Evolutionary conservation across 2,113 vertebrate species (phyloP), one percentile per base, ranked within the genome.

Genomic region (Regulus satrapa): DNA sequence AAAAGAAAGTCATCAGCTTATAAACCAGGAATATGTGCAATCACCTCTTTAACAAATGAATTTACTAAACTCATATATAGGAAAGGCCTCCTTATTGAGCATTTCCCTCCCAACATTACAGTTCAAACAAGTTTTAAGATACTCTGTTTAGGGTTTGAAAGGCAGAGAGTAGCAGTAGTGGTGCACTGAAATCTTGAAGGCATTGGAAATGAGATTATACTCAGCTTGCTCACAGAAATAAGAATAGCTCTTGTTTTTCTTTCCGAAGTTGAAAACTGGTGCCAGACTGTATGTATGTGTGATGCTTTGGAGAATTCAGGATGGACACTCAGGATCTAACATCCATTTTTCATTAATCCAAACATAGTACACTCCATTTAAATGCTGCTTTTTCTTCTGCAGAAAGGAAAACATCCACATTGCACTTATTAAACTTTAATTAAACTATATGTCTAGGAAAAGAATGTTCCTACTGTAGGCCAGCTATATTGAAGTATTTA

Each of bases 261-360:
- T 83, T 92, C 34, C 79, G 1, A 92, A 79, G 83, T 43, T 88
- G 56, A 56, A 21, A 76, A 46, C 31, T 66, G 34, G 40, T 85
- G 38, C 69, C 77, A 92, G 64, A 52, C 40, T 61, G 1, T 15
- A 26, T 18, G n/a, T n/a, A 56, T 41, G 46, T 62, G 48, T 75
- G 69, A 87, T 72, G 61, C 48, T 89, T 95, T 56, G 49, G 73
- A 85, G 81, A 85, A 91, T 89, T 89, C 54, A 61, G 74, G 88
- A 87, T 46, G 84, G 74, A 81, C 40, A 36, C 40, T 72, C 38
- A 48, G 3, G 66, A 84, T 74, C 83, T 75, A 89, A 78, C 83
- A 94, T 85, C 69, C 45, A 84, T 95, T 94, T 96, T 96, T 94
- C 79, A 92, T 90, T 88, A 93, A 84, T 77, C 55, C 79, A 88